Evolutionary conservation across 2,888 invertebrate species (phyloP), one percentile per base, ranked within the genome.

Genomic region (Heliconius sara): DNA sequence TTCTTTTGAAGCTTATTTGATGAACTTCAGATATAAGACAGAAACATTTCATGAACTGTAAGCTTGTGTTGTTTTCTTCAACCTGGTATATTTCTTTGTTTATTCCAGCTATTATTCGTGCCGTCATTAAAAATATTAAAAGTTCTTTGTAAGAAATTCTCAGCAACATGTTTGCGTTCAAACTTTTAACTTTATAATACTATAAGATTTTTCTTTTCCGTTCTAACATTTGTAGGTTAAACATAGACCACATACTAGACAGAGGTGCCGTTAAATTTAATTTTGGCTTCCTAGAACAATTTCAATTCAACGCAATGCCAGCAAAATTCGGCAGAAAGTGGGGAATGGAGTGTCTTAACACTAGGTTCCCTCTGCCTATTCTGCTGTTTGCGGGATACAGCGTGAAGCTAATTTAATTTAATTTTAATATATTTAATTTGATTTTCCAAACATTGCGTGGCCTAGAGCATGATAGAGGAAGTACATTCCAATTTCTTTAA

Each of bases 111-210:
- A 60, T 57, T 34, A 60, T 34, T 16, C n/a, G 73, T 1, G 34
- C 73, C 34, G 60, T 60, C 60, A 60, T 73, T 73, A 73, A 73
- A 60, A 73, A n/a, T 73, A 60, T 34, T 73, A 73, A n/a, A 3
- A 73, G 34, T n/a, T 73, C n/a, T 34, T 57, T 60, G 60, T n/a
- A 73, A 60, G 60, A 73, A n/a, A 39, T 60, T 60, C 34, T 60
- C 34, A 34, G 34, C 34, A 60, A 73, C 73, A 73, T 73, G 60
- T 7, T 73, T 60, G 57, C n/a, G 73, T 73, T 73, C 60, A 25
- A 73, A 60, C 60, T 73, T 73, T 73, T 30, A 73, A 73, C 73
- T 73, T 60, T n/a, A 25, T 34, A 73, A 60, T 73, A 60, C 25
- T 70, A 70, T 70, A 16, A 25, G 16, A 70, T 60, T n/a, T n/a